phyloP scores from a whole-genome alignment of 35 echinoderm and acorn worm species.

The Diadema setosum region DNA sequence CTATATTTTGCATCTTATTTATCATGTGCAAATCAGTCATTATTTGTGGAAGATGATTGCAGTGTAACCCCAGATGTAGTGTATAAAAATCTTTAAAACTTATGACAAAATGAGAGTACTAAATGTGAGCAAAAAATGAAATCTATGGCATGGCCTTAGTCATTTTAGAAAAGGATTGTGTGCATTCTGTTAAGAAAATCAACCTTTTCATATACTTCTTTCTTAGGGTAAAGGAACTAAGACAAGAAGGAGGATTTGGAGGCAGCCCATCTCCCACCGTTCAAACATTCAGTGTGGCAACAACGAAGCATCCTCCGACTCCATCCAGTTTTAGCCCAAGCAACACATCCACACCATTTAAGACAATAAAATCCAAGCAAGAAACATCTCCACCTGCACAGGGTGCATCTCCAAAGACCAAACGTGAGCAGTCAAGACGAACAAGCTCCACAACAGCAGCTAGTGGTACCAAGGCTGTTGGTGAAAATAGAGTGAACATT shows the following conservation, averaged over 20 bases:
- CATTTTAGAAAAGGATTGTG: background rate
- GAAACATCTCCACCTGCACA: background rate
- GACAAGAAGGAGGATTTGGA: constrained; percentile 11
- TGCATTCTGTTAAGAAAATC: background rate
- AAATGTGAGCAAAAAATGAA: too few species aligned
- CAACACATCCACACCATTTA: constrained; percentile 81
- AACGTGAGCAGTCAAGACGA: background rate
- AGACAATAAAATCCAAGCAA: constrained; percentile 6
- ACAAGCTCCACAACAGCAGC: background rate
- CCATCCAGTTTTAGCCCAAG: constrained; percentile 71
- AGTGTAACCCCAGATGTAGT: too few species aligned
- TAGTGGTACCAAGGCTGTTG: background rate
- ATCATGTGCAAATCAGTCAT: too few species aligned
- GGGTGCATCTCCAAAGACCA: background rate
- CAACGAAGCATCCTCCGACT: constrained; percentile 28
- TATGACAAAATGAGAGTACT: too few species aligned
- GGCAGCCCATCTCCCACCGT: background rate
- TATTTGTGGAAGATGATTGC: too few species aligned
- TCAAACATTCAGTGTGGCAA: background rate
- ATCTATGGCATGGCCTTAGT: too few species aligned
- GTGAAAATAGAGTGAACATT: background rate
- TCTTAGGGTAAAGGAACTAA: constrained; percentile 75
- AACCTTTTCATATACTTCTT: background rate
- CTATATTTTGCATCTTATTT: too few species aligned
- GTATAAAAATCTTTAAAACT: too few species aligned